Conservation (phyloP, 1,140 invertebrate genomes). For the Tetragonula clypearis region DNA sequence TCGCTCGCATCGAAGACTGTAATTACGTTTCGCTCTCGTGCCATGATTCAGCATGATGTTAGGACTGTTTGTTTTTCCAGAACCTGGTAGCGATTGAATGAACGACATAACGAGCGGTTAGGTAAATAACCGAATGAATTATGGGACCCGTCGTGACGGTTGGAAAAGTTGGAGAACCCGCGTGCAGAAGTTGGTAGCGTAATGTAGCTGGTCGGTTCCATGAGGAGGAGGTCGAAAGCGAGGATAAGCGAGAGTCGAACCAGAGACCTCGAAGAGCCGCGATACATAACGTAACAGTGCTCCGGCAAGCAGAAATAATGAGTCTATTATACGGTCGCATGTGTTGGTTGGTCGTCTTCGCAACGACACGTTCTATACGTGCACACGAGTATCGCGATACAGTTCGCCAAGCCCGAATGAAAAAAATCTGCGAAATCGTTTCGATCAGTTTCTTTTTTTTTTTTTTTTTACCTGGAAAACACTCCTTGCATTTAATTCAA, state of each 20-base stretch:
- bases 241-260: constrained; percentile 78
- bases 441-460: neutral
- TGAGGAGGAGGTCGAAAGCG: constrained; percentile 75
- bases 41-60: neutral
- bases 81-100: neutral
- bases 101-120: neutral
- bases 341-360: constrained; percentile 68
- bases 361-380: constrained; percentile 52
- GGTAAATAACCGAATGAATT: neutral
- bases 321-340: constrained; percentile 76
- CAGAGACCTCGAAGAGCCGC: constrained; percentile 73
- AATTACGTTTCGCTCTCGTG: neutral
- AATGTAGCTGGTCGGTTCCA: constrained; percentile 67
- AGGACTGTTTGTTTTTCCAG: neutral
- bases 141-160: neutral
- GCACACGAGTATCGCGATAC: constrained; percentile 27
- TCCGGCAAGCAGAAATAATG: constrained; percentile 78
- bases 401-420: constrained; percentile 27
- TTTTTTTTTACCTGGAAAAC: neutral
- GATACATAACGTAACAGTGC: constrained; percentile 77
- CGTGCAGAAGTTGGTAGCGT: constrained; percentile 8
- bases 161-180: constrained; percentile 21
- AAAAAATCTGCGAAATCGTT: neutral
- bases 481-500: neutral
- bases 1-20: neutral